These are phyloP conservation scores for Cetoscarus ocellatus DNA, from an alignment of 2,797 vertebrate genomes.

Conservation along the genomic window DNA sequence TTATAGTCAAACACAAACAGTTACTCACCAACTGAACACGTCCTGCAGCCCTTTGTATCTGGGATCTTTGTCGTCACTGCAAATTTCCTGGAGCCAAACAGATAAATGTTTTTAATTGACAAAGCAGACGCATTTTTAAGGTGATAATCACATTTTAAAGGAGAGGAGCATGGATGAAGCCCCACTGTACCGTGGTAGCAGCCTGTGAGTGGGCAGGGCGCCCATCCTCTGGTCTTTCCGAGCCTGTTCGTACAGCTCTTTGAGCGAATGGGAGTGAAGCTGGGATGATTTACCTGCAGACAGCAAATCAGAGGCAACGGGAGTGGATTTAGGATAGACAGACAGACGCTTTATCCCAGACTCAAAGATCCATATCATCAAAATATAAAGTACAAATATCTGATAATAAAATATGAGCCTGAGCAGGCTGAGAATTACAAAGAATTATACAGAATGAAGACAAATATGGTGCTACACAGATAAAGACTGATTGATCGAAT, in stretches of 20 bases:
- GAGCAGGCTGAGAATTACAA: too few relatives aligned
- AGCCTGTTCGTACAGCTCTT: constrained; percentile 90
- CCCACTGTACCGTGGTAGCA: constrained; percentile 86
- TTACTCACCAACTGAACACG: constrained; percentile 90
- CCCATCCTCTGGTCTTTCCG: constrained; percentile 86
- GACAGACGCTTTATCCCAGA: background rate
- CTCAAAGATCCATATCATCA: too few relatives aligned
- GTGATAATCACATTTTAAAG: background rate
- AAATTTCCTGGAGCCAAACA: constrained; percentile 83
- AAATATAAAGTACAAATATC: too few relatives aligned
- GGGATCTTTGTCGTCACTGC: constrained; percentile 89
- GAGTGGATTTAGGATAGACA: background rate
- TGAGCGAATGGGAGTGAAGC: constrained; percentile 90
- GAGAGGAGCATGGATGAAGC: background rate
- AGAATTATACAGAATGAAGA: too few relatives aligned
- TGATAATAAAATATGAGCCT: too few relatives aligned
- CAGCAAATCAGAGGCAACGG: background rate
- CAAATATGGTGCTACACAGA: too few relatives aligned
- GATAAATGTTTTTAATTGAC: background rate
- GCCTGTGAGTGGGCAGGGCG: constrained; percentile 87
- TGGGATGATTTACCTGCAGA: constrained; percentile 89
- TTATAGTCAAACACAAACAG: too few relatives aligned
- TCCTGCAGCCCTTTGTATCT: constrained; percentile 93
- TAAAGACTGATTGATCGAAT: too few relatives aligned
- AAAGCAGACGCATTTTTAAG: background rate